Percentiles rank a stretch among this genome's conserved stretches.
Evolutionary conservation across 2,113 vertebrate species (phyloP).

Genomic region (Phainopepla nitens): DNA sequence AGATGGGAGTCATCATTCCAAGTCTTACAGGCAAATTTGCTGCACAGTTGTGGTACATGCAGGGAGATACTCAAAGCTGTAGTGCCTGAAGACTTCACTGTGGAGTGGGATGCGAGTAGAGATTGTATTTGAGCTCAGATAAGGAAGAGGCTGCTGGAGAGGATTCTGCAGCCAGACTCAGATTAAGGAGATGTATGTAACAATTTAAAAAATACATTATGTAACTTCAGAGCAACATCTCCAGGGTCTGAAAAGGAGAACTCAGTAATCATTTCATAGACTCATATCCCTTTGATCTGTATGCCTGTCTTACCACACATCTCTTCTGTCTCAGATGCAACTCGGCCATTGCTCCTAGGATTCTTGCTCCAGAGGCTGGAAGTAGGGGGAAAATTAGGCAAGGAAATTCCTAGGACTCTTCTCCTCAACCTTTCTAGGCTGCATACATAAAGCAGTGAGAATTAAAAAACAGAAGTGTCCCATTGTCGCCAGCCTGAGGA

Average conservation of each 20-base stretch:
- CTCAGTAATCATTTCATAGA: not conserved
- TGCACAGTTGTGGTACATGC: not conserved
- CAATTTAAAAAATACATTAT: not conserved
- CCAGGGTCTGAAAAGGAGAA: not conserved
- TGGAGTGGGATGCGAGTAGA: not conserved
- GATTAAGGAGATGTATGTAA: not conserved
- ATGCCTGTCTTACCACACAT: not conserved
- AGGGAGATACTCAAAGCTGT: not conserved
- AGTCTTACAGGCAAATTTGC: not conserved
- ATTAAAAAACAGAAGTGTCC: not conserved
- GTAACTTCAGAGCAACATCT: not conserved
- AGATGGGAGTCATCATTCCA: not conserved
- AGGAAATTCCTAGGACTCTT: not conserved
- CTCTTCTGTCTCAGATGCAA: not conserved
- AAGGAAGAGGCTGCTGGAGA: not conserved
- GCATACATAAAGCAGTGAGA: not conserved
- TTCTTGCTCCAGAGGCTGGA: not conserved
- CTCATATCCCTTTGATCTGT: not conserved
- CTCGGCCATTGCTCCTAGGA: not conserved
- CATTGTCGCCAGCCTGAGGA: not conserved
- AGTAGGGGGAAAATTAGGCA: not conserved
- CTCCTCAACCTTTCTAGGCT: not conserved
- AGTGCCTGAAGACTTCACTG: not conserved
- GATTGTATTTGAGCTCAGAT: not conserved
- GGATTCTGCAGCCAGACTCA: not conserved